phyloP scores from a whole-genome alignment of 2,888 invertebrate genomes.

The Cataglyphis albicans region DNA sequence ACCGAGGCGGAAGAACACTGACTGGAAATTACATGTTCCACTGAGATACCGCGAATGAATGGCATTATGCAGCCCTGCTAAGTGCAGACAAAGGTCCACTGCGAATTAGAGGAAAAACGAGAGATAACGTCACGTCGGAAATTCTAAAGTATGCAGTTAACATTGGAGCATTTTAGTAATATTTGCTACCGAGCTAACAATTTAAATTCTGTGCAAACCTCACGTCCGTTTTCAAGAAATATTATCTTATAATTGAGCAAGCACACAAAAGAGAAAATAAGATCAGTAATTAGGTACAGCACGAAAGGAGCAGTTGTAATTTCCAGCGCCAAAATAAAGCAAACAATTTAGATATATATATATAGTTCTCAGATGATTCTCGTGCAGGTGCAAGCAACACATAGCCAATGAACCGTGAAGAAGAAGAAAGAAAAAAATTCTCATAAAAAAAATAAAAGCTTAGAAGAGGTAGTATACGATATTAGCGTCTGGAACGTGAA shows the following conservation, averaged over 20 bases:
- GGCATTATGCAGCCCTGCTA: constrained; percentile 36
- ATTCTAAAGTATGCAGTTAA: not conserved
- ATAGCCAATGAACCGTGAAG: not conserved
- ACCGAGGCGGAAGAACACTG: constrained; percentile 55
- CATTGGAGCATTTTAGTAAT: not conserved
- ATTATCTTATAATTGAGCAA: not conserved
- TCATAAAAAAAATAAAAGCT: not conserved
- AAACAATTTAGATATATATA: not conserved
- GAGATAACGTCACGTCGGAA: constrained; percentile 28
- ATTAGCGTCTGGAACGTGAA: constrained; percentile 11
- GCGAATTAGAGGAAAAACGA: constrained; percentile 36
- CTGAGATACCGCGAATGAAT: constrained; percentile 61
- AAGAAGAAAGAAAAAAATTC: not conserved
- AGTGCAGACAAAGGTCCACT: constrained; percentile 28
- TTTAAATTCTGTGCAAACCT: not conserved
- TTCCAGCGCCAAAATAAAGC: constrained; percentile 1
- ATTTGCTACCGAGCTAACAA: not conserved
- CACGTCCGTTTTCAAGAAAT: not conserved
- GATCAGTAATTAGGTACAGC: not conserved
- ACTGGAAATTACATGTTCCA: constrained; percentile 47
- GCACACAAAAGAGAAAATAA: not conserved
- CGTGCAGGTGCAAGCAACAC: constrained; percentile 14
- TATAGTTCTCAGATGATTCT: not conserved
- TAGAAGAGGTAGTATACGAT: constrained; percentile 16
- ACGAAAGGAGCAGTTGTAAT: not conserved